These are phyloP conservation scores for Anthonomus grandis DNA, from an alignment of 1,140 invertebrate species.

Conservation along the genomic window DNA sequence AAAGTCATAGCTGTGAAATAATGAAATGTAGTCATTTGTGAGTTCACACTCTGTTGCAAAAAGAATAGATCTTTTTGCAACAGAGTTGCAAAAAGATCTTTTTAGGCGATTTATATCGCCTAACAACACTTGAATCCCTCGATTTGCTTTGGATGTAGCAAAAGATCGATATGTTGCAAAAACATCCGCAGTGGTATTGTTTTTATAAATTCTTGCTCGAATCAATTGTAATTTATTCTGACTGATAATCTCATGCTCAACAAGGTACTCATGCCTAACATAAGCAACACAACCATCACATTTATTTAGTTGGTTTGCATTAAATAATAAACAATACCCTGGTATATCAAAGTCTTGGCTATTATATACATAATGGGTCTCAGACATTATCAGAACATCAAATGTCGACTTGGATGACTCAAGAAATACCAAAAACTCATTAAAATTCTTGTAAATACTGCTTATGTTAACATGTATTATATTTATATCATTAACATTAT, in stretches of 20 bases:
- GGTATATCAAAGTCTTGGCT: background rate
- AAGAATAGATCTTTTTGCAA: background rate
- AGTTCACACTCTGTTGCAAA: background rate
- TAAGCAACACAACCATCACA: background rate
- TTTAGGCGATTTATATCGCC: background rate
- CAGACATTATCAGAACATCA: background rate
- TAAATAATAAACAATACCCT: background rate
- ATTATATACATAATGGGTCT: background rate
- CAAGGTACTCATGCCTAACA: background rate
- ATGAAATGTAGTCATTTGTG: background rate
- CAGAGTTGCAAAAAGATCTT: background rate
- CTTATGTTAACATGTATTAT: constrained; percentile 6
- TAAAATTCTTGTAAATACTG: constrained; percentile 3
- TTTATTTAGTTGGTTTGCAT: background rate
- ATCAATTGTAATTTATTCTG: background rate
- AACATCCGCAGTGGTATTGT: background rate
- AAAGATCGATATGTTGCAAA: background rate
- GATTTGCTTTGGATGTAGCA: background rate
- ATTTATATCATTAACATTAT: background rate
- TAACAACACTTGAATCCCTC: background rate
- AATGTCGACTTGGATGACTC: background rate
- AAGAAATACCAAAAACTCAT: background rate
- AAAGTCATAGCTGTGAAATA: background rate
- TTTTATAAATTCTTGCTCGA: background rate
- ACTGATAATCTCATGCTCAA: background rate